A percentile compares a stretch with the other conserved stretches of the same genome.
These are phyloP conservation scores for Caenorhabditis virilis DNA, from an alignment of 2,888 invertebrate species.

Conservation along the genomic window DNA sequence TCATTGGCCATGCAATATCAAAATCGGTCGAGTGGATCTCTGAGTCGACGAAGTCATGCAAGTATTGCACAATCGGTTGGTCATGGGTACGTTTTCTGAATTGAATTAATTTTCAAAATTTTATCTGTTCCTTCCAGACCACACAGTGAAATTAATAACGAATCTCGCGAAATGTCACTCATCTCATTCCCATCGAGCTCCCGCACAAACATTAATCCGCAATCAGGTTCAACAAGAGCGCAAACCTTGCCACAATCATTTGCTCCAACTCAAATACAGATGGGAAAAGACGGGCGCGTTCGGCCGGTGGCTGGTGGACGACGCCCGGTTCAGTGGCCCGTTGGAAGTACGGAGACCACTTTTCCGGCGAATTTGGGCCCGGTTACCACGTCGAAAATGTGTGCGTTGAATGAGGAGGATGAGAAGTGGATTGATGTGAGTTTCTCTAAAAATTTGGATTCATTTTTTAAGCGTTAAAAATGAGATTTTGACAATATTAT, in stretches of 20 bases:
- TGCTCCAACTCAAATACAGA: conserved; percentile 35
- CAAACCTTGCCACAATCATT: conserved; percentile 22
- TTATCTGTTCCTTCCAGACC: conserved; percentile 1
- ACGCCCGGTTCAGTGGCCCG: conserved; percentile 39
- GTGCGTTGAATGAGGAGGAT: conserved; percentile 40
- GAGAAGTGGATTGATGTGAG: conserved; percentile 31
- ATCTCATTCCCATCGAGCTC: conserved; percentile 31
- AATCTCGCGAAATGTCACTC: conserved; percentile 33
- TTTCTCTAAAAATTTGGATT: background rate
- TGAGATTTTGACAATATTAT: no score
- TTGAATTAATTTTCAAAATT: no score
- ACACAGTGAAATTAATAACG: conserved; percentile 17
- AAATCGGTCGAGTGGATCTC: conserved; percentile 37
- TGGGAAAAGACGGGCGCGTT: conserved; percentile 58
- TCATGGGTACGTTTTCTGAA: conserved; percentile 10
- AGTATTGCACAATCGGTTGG: conserved; percentile 27
- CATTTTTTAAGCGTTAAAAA: no score
- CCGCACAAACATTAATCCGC: conserved; percentile 11
- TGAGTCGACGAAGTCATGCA: conserved; percentile 36
- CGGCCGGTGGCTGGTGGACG: conserved; percentile 44
- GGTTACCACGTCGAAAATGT: conserved; percentile 48
- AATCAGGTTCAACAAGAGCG: background rate
- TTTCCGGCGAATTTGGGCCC: conserved; percentile 48
- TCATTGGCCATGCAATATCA: conserved; percentile 48
- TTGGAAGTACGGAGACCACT: conserved; percentile 44